phyloP scores from a whole-genome alignment of 1,140 invertebrate genomes.

The Antheraea mylitta region DNA sequence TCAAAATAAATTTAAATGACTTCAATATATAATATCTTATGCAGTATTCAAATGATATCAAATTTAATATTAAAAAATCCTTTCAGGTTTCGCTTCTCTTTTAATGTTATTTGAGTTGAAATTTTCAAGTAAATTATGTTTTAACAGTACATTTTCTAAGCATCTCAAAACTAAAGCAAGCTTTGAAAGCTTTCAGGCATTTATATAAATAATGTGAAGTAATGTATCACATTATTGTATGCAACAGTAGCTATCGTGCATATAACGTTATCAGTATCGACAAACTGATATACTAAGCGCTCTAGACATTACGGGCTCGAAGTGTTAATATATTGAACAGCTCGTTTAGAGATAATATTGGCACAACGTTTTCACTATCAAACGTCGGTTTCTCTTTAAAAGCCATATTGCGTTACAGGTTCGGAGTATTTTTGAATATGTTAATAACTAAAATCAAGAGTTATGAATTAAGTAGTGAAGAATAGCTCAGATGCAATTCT shows the following conservation, averaged over 20 bases:
- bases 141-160: background rate
- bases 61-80: no score
- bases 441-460: background rate
- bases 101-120: no score
- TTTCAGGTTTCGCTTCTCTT: no score
- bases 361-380: slow-evolving; percentile 22
- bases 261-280: slow-evolving; percentile 25
- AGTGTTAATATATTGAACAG: slow-evolving; percentile 37
- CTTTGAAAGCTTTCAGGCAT: background rate
- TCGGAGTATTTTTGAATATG: background rate
- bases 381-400: slow-evolving; percentile 10
- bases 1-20: no score
- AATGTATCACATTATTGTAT: slow-evolving; percentile 24
- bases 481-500: no score
- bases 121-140: no score
- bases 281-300: slow-evolving; percentile 32
- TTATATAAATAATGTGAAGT: slow-evolving; percentile 11
- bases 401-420: background rate
- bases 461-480: no score
- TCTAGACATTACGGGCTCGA: slow-evolving; percentile 35
- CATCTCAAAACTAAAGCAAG: background rate
- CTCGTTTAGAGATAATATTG: slow-evolving; percentile 33
- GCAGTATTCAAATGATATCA: no score
- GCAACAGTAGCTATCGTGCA: slow-evolving; percentile 8
- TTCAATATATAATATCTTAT: no score